A percentile compares a stretch with the other conserved stretches of the same genome.
Conservation (phyloP, 2,113 vertebrate genomes). For the Protobothrops flavoviridis region DNA sequence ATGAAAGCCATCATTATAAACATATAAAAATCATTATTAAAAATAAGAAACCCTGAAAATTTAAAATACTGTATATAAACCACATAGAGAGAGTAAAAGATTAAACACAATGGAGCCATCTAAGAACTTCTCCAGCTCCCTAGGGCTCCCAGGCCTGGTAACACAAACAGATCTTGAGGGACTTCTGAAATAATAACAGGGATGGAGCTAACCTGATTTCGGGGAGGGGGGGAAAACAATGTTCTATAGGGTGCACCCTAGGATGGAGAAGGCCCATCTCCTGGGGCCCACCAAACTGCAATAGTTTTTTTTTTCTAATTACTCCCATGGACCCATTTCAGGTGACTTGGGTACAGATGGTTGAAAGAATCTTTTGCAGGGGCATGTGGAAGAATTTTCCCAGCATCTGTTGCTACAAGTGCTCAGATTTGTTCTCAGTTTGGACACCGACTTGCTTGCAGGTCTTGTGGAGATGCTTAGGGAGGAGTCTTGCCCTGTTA, state of each 20-base stretch:
- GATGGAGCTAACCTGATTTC: not conserved
- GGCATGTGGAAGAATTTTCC: not conserved
- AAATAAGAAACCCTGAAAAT: not conserved
- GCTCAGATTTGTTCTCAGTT: not conserved
- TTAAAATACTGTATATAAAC: not conserved
- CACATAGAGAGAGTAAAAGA: not conserved
- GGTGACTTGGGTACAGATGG: not conserved
- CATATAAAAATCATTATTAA: not conserved
- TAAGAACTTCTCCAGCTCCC: not conserved
- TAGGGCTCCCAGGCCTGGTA: not conserved
- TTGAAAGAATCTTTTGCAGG: not conserved
- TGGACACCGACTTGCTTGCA: not conserved
- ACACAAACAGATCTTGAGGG: not conserved
- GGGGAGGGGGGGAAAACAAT: not conserved
- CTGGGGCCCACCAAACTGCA: not conserved
- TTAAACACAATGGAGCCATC: not conserved
- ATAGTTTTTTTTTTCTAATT: not conserved
- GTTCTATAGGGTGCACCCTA: not conserved
- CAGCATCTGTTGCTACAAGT: not conserved
- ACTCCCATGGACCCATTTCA: not conserved
- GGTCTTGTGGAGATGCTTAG: not conserved
- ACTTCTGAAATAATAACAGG: not conserved
- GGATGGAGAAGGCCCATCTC: not conserved
- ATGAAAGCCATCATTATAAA: not conserved
- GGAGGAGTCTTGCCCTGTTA: not conserved